Base-by-base conservation (phyloP, 2,113 vertebrate genomes). In the Heptranchias perlo region DNA sequence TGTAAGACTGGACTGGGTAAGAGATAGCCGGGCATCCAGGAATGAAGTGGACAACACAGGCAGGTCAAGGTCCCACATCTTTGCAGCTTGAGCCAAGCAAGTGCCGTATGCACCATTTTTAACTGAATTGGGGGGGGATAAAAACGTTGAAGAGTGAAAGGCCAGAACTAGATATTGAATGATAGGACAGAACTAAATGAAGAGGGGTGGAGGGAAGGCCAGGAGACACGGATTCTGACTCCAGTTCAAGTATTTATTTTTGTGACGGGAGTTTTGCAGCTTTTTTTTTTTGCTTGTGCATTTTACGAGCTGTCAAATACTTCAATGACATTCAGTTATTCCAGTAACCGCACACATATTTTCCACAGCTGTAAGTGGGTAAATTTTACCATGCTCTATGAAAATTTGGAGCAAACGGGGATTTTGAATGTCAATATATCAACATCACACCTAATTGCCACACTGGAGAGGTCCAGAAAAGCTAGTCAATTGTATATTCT, bases 361-460 rank as follows among this genome's bases (percentile, higher is more conserved):
- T 62, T 93, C 58, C 58, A 93, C 89, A 93, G 64, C 44, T 95
- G 65, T 69, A 95, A 95, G 18, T 95, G 64, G 28, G 25, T 69
- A 95, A 18, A 95, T 69, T 49, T 94, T 64, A 28, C 61, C 62
- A 28, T 52, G 47, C 47, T 73, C 28, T 21, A 14, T 73, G 47
- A 95, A 69, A 49, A 52, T 95, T 47, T 69, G 64, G 44, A 64
- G 89, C 64, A 69, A 91, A 73, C 44, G 31, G 47, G 64, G 65
- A 95, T 49, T 69, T 49, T 95, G 44, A 95, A 23, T 64, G 49
- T 3, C 7, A 67, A 95, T 67, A 95, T 47, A 49, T 95, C 93
- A 69, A 52, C 94, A 95, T 95, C 78, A 16, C 69, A 96, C 95
- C 58, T 96, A 76, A 78, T 44, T 62, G 78, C 76, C 96, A 67